Evolutionary conservation across 2,888 invertebrate species (phyloP).

Genomic region (Pyrrhosoma nymphula): DNA sequence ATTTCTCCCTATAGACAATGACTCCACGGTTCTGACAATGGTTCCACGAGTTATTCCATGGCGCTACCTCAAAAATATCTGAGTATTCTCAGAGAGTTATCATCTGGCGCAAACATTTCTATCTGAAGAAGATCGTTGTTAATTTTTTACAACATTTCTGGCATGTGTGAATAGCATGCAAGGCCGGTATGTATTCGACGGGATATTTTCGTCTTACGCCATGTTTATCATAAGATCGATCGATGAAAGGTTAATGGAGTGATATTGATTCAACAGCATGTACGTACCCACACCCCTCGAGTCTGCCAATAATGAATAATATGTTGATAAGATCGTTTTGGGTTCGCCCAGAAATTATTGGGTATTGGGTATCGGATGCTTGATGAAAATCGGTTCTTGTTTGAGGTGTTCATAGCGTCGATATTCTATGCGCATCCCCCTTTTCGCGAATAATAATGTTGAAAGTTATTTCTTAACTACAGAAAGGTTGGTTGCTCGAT

Average conservation of each 20-base stretch:
- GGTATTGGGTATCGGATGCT: conserved; percentile 60
- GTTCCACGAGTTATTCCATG: too few relatives aligned
- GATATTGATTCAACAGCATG: conserved; percentile 40
- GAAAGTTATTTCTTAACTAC: conserved; percentile 32
- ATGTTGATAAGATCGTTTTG: conserved; percentile 62
- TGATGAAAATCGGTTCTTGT: conserved; percentile 62
- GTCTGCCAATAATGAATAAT: conserved; percentile 67
- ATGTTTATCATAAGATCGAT: conserved; percentile 29
- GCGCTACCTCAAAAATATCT: too few relatives aligned
- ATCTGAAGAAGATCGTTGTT: too few relatives aligned
- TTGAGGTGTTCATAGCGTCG: conserved; percentile 57
- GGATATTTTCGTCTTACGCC: conserved; percentile 17
- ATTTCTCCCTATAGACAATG: too few relatives aligned
- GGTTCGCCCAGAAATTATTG: conserved; percentile 65
- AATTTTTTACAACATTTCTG: too few relatives aligned
- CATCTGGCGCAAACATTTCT: too few relatives aligned
- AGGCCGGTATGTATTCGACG: neutral
- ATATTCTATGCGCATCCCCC: neutral
- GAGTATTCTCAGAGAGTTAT: too few relatives aligned
- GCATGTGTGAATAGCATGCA: too few relatives aligned
- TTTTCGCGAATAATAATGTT: conserved; percentile 46
- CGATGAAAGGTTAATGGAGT: conserved; percentile 52
- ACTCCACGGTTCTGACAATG: too few relatives aligned
- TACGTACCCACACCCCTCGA: conserved; percentile 4
- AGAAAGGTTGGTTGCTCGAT: neutral